These are phyloP conservation scores for Volucella inflata DNA, from an alignment of 2,888 invertebrate species.

Conservation along the genomic window DNA sequence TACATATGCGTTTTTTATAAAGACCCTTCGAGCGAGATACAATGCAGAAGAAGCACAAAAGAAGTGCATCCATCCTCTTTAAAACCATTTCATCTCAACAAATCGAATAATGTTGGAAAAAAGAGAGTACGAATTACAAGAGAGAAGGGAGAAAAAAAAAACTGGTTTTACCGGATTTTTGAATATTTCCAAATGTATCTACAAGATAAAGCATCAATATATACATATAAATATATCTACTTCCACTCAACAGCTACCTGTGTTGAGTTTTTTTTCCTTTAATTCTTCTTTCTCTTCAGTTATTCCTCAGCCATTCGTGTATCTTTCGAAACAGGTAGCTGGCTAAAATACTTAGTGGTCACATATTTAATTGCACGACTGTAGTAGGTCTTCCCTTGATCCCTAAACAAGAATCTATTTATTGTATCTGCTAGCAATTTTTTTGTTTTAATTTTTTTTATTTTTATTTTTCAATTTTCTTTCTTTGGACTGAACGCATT, in stretches of 20 bases:
- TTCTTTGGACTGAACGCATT: constrained; percentile 62
- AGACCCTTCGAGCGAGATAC: constrained; percentile 46
- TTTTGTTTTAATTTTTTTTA: constrained; percentile 1
- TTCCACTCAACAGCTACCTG: constrained; percentile 71
- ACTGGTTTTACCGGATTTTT: constrained; percentile 71
- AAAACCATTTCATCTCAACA: constrained; percentile 18
- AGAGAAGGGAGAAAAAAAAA: constrained; percentile 25
- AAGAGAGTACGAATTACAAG: constrained; percentile 51
- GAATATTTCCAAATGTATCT: constrained; percentile 54
- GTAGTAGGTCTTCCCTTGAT: constrained; percentile 48
- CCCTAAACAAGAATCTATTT: constrained; percentile 22
- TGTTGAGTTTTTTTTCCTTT: constrained; percentile 47
- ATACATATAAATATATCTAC: constrained; percentile 43
- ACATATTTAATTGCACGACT: constrained; percentile 70
- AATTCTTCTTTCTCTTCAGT: constrained; percentile 24
- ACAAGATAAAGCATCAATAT: constrained; percentile 72
- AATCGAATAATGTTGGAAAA: constrained; percentile 47
- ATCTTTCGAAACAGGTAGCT: constrained; percentile 70
- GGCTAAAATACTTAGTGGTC: constrained; percentile 54
- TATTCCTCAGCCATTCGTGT: constrained; percentile 13
- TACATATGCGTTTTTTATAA: constrained; percentile 3
- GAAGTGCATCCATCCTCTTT: constrained; percentile 61
- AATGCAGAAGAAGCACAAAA: constrained; percentile 13
- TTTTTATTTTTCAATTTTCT: constrained; percentile 2
- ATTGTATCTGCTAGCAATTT: constrained; percentile 15